Percentiles rank a stretch among this genome's conserved stretches.
These are phyloP conservation scores for Cephonodes hylas DNA, from an alignment of 2,888 invertebrate genomes.

Conservation along the genomic window DNA sequence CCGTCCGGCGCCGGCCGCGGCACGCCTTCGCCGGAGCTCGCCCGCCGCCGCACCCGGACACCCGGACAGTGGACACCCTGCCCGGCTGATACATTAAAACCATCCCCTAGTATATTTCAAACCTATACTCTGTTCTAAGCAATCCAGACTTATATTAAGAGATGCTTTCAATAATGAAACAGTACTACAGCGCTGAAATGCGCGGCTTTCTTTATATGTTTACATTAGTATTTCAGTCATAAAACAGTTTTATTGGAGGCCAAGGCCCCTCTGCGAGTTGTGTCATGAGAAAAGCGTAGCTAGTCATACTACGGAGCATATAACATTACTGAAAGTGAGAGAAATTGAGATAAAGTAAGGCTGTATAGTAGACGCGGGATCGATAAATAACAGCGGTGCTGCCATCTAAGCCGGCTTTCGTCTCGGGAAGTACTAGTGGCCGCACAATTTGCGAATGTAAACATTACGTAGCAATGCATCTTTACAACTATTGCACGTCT, in stretches of 20 bases:
- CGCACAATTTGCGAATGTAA: background rate
- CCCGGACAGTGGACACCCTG: conserved; percentile 10
- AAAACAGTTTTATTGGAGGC: background rate
- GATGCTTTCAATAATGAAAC: background rate
- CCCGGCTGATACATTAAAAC: background rate
- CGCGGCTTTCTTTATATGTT: background rate
- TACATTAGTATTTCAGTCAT: background rate
- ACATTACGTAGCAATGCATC: background rate
- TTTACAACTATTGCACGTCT: background rate
- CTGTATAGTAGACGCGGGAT: background rate
- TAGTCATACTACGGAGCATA: background rate
- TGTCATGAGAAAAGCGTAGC: background rate
- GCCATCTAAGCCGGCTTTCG: conserved; percentile 6
- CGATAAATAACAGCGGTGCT: conserved; percentile 9
- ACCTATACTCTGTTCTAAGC: background rate
- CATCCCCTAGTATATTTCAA: background rate
- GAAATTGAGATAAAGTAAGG: background rate
- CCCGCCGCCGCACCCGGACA: conserved; percentile 25
- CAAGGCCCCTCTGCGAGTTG: background rate
- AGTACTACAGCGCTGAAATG: background rate
- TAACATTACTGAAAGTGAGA: background rate
- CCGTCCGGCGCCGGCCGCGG: conserved; percentile 32
- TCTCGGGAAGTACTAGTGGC: background rate
- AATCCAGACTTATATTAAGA: background rate
- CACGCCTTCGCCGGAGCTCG: conserved; percentile 18